Percentiles rank a stretch among this genome's conserved stretches.
phyloP scores from a whole-genome alignment of 2,888 invertebrate genomes.

The Nudaria mundana region DNA sequence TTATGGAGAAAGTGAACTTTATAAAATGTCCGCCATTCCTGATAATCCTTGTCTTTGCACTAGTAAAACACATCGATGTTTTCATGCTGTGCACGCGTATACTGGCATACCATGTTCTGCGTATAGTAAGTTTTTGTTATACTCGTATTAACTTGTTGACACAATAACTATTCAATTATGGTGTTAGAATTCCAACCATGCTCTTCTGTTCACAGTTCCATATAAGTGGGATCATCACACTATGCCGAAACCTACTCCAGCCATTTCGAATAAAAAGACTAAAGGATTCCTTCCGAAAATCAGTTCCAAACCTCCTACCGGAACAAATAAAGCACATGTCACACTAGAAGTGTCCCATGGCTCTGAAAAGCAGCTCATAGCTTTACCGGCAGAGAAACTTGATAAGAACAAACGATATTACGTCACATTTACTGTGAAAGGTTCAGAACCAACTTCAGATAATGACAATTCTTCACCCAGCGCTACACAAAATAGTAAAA shows the following conservation, averaged over 20 bases:
- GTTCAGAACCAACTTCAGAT: constrained; percentile 82
- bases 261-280: constrained; percentile 65
- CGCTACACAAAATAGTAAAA: constrained; percentile 67
- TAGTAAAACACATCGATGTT: constrained; percentile 93
- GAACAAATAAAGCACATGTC: constrained; percentile 77
- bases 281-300: constrained; percentile 87
- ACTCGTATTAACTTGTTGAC: neutral
- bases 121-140: constrained; percentile 84
- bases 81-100: constrained; percentile 95
- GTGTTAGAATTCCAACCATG: neutral
- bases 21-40: constrained; percentile 83
- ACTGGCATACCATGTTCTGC: constrained; percentile 94
- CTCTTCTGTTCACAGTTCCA: constrained; percentile 82
- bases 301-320: constrained; percentile 64
- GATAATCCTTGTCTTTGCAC: constrained; percentile 92
- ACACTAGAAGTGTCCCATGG: constrained; percentile 92
- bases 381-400: constrained; percentile 91
- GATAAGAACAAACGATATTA: constrained; percentile 95
- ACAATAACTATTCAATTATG: neutral
- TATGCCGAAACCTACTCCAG: constrained; percentile 86
- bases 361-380: constrained; percentile 91
- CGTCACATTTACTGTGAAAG: constrained; percentile 95
- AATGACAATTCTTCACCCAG: constrained; percentile 68
- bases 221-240: constrained; percentile 89
- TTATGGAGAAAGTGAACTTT: constrained; percentile 76